phyloP scores from a whole-genome alignment of 2,888 invertebrate species.

The Catocala fraxini region DNA sequence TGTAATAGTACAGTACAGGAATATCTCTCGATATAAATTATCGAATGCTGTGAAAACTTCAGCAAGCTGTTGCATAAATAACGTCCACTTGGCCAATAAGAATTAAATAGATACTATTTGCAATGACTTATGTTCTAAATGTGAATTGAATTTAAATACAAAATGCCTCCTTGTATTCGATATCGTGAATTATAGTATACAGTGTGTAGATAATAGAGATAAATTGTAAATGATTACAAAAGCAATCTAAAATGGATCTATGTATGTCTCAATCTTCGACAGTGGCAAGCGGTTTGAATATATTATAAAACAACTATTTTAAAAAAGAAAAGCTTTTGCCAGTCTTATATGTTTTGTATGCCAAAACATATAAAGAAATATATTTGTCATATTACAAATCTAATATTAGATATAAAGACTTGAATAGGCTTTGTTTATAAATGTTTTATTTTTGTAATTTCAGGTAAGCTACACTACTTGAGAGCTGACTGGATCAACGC shows the following conservation, averaged over 20 bases:
- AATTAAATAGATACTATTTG: slow-evolving; percentile 61
- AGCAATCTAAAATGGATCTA: background rate
- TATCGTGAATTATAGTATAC: slow-evolving; percentile 6
- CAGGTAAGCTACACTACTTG: too few species aligned
- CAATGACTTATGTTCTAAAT: slow-evolving; percentile 45
- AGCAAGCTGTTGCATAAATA: slow-evolving; percentile 59
- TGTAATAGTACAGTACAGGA: slow-evolving; percentile 51
- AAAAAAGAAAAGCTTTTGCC: too few species aligned
- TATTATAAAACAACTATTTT: too few species aligned
- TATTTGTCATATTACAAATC: too few species aligned
- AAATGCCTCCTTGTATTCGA: slow-evolving; percentile 24
- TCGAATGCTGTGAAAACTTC: slow-evolving; percentile 59
- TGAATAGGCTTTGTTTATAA: too few species aligned
- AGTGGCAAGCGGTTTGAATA: background rate
- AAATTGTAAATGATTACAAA: slow-evolving; percentile 23
- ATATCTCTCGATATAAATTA: slow-evolving; percentile 55
- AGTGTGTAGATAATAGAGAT: slow-evolving; percentile 19
- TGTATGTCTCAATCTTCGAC: background rate
- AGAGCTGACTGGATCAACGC: too few species aligned
- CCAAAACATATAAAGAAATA: too few species aligned
- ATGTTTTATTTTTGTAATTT: too few species aligned
- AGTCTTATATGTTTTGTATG: too few species aligned
- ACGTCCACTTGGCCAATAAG: slow-evolving; percentile 42
- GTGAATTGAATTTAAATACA: slow-evolving; percentile 29
- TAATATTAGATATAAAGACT: too few species aligned